Evolutionary conservation across 2,113 vertebrate genomes (phyloP).

Genomic region (Turdus rufiventris): DNA sequence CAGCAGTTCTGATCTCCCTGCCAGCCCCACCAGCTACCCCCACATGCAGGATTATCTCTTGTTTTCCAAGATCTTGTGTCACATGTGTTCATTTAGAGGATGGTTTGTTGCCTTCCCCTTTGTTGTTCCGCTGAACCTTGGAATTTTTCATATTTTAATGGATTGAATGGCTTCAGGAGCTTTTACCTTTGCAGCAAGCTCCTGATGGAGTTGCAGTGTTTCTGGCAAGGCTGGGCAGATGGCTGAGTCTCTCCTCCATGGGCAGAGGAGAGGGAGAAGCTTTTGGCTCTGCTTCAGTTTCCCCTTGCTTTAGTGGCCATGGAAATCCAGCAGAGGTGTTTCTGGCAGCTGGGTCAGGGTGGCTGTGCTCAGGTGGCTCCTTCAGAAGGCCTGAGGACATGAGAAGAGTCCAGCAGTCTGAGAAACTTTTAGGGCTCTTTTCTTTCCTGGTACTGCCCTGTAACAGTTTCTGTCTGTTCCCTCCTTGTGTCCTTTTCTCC

Average conservation of each 20-base stretch:
- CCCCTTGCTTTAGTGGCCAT: neutral
- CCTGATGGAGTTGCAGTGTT: neutral
- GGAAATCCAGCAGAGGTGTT: neutral
- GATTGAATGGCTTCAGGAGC: neutral
- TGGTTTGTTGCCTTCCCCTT: neutral
- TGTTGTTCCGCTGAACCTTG: neutral
- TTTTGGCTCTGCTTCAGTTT: neutral
- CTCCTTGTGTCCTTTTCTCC: neutral
- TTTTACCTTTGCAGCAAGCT: neutral
- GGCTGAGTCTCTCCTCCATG: neutral
- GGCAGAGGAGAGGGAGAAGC: neutral
- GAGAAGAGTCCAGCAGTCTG: neutral
- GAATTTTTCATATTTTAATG: neutral
- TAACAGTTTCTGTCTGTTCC: neutral
- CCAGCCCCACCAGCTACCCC: neutral
- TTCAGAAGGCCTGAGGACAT: neutral
- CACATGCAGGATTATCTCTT: neutral
- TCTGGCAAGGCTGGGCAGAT: neutral
- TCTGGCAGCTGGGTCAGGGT: neutral
- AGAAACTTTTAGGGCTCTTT: neutral
- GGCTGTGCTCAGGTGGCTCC: neutral
- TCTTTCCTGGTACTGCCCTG: neutral
- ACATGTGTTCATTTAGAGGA: neutral
- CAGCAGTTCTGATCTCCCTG: neutral
- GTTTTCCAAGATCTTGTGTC: neutral